Base-by-base conservation (phyloP, 2,113 vertebrate genomes). In the Mesoclemmys tuberculata region DNA sequence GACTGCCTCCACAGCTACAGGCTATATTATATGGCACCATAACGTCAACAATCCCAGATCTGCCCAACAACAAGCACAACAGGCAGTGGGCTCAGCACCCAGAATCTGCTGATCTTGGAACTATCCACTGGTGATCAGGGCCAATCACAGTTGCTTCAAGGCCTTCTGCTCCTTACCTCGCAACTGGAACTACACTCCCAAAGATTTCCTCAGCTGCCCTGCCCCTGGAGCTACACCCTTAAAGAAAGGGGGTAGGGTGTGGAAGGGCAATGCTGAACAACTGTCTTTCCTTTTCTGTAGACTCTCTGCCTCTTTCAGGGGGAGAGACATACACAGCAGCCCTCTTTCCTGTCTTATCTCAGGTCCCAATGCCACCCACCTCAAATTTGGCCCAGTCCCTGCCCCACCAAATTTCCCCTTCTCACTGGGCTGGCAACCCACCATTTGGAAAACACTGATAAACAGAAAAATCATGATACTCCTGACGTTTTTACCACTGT, bases 61-160 rank as follows among this genome's bases (percentile, higher is more conserved):
- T 82, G 89, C 46, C 52, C 80, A 64, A 95, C 77, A n/a, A 85
- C 75, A 46, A 6, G 10, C 64, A 87, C 58, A 41, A 87, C 80
- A 86, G 91, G 75, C 86, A 93, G 48, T 91, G 86, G 71, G 84
- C 79, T 83, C 91, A 91, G 79, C 31, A 18, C 68, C 87, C 83
- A 68, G 80, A 54, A 6, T 86, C 31, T 87, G 54, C 0, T 74
- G 52, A 41, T 8, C 5, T 5, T 1, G 85, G 68, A 84, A 88
- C 74, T 93, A 81, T 91, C 91, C 55, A 49, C 48, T 77, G 29
- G 56, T 26, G 29, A 58, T 26, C 56, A 58, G 26, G 61, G 46
- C 61, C 81, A 68, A 92, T 92, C 74, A 27, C 27, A 3, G 19
- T 84, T 93, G 78, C 41, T 13, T 3, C 48, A 75, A 79, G 52